Evolutionary conservation across 2,113 vertebrate species (phyloP).

Genomic region (Heterochromis multidens): DNA sequence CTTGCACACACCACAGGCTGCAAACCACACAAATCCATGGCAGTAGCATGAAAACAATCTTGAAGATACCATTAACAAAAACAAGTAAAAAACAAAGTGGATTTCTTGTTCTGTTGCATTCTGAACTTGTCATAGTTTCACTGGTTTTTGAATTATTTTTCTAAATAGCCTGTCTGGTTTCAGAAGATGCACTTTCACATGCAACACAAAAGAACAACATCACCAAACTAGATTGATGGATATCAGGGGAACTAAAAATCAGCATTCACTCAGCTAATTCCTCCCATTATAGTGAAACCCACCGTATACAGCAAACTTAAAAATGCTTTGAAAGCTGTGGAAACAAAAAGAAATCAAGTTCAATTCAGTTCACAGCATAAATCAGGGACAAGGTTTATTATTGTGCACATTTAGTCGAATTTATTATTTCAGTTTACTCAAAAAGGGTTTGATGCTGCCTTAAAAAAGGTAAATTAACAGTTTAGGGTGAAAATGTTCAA

Average conservation of each 20-base stretch:
- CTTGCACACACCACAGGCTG: background rate
- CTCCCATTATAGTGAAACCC: fast-evolving
- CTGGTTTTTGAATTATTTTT: background rate
- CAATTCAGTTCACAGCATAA: background rate
- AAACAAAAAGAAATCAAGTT: background rate
- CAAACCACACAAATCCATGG: fast-evolving
- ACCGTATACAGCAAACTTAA: background rate
- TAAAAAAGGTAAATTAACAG: background rate
- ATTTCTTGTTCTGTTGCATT: background rate
- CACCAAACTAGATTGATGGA: background rate
- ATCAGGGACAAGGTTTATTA: background rate
- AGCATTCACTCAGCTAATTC: background rate
- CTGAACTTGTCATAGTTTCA: background rate
- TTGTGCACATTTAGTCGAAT: background rate
- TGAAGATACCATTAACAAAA: background rate
- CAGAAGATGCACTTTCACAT: background rate
- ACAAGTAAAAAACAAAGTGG: fast-evolving
- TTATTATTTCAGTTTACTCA: background rate
- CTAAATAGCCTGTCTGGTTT: background rate
- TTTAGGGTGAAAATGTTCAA: background rate
- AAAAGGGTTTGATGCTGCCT: background rate
- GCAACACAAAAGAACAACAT: background rate
- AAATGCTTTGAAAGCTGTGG: background rate
- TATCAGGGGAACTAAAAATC: background rate
- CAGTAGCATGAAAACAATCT: background rate